These are phyloP conservation scores for Limnephilus marmoratus DNA, from an alignment of 2,888 invertebrate species.

Conservation along the genomic window DNA sequence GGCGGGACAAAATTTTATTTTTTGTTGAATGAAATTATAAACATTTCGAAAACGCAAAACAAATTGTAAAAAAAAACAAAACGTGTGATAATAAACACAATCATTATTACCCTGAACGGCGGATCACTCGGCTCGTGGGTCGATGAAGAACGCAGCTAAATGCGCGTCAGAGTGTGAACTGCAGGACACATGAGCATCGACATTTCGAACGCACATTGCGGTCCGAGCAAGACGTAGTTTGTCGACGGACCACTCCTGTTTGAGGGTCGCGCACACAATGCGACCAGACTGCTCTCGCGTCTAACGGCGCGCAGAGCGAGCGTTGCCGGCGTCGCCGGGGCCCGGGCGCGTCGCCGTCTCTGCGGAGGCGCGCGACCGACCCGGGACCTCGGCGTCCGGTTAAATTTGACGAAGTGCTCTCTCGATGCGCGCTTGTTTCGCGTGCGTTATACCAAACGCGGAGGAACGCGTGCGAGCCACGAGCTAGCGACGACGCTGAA, in stretches of 20 bases:
- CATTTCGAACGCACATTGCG: slow-evolving; percentile 80
- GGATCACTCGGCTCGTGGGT: slow-evolving; percentile 80
- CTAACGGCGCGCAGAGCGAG: slow-evolving; percentile 68
- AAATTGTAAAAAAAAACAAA: slow-evolving; percentile 58
- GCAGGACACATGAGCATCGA: slow-evolving; percentile 80
- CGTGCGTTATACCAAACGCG: background rate
- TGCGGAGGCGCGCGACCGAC: background rate
- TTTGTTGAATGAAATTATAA: background rate
- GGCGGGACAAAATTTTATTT: slow-evolving; percentile 4
- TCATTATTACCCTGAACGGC: slow-evolving; percentile 66
- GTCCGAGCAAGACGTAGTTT: slow-evolving; percentile 72
- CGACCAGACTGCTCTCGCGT: slow-evolving; percentile 56
- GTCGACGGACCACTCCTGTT: slow-evolving; percentile 73
- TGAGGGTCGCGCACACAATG: slow-evolving; percentile 71
- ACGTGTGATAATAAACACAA: too few species aligned
- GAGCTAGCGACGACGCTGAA: too few species aligned
- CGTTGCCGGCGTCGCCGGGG: slow-evolving; percentile 68
- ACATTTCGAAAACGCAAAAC: background rate
- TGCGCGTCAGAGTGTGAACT: slow-evolving; percentile 74
- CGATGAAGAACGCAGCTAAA: slow-evolving; percentile 79
- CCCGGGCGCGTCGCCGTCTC: slow-evolving; percentile 29
- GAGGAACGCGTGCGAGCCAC: slow-evolving; percentile 16
- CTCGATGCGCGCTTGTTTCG: slow-evolving; percentile 21
- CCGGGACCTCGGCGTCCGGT: slow-evolving; percentile 57
- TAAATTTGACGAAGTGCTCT: slow-evolving; percentile 60